Percentiles rank a stretch among this genome's conserved stretches.
phyloP scores from a whole-genome alignment of 2,888 invertebrate species.

The Sinelater perroti region DNA sequence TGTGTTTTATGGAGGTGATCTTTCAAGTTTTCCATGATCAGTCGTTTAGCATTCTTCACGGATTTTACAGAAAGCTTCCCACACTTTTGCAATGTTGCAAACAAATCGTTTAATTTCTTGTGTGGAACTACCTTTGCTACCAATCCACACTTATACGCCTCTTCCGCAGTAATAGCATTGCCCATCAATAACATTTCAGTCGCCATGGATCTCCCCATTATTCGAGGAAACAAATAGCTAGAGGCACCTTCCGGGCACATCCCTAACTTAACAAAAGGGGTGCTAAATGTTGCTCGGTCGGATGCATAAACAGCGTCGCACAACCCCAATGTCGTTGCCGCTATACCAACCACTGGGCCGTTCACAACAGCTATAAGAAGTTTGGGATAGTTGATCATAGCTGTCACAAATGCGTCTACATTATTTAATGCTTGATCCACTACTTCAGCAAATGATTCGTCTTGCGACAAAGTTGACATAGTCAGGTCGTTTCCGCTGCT shows the following conservation, averaged over 20 bases:
- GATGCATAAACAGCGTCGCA: slow-evolving; percentile 90
- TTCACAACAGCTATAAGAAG: slow-evolving; percentile 87
- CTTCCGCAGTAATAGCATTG: slow-evolving; percentile 78
- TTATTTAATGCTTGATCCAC: slow-evolving; percentile 16
- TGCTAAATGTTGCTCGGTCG: slow-evolving; percentile 83
- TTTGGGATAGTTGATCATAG: slow-evolving; percentile 89
- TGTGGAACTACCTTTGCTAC: slow-evolving; percentile 80
- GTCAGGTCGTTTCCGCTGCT: slow-evolving; percentile 84
- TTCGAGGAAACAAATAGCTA: slow-evolving; percentile 80
- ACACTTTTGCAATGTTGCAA: slow-evolving; percentile 68
- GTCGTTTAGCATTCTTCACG: slow-evolving; percentile 73
- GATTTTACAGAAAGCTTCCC: slow-evolving; percentile 67
- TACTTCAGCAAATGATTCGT: slow-evolving; percentile 1
- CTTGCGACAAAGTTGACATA: background rate
- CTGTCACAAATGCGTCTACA: slow-evolving; percentile 67
- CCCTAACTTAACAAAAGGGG: slow-evolving; percentile 87
- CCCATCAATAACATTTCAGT: slow-evolving; percentile 65
- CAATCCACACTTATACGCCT: slow-evolving; percentile 81
- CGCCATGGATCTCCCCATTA: slow-evolving; percentile 85
- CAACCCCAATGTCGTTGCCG: slow-evolving; percentile 82
- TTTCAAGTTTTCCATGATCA: slow-evolving; percentile 70
- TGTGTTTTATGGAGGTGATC: slow-evolving; percentile 73
- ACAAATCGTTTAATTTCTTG: slow-evolving; percentile 64
- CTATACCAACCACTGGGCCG: slow-evolving; percentile 93
- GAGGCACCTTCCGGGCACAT: slow-evolving; percentile 91